These are phyloP conservation scores for Mimachlamys varia DNA, from an alignment of 2,888 invertebrate genomes.

Conservation along the genomic window DNA sequence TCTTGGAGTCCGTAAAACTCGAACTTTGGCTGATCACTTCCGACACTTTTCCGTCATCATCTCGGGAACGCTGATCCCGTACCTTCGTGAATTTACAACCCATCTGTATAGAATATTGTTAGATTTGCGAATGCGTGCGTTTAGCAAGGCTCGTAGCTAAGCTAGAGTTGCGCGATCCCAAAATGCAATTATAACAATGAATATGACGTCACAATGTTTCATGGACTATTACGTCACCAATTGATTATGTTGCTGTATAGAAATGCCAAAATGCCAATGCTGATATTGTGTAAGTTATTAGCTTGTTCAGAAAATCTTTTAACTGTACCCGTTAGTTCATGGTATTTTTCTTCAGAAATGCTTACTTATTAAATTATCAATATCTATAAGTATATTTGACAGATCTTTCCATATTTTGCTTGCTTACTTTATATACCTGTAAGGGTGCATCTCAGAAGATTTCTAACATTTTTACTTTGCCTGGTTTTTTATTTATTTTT, in stretches of 20 bases:
- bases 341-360: too few species aligned
- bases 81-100: constrained; percentile 7
- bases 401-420: too few species aligned
- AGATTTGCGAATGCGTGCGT: background rate
- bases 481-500: too few species aligned
- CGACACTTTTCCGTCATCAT: background rate
- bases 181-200: constrained; percentile 29
- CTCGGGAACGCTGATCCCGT: background rate
- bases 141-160: background rate
- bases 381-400: too few species aligned
- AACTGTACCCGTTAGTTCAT: too few species aligned
- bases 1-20: constrained; percentile 10
- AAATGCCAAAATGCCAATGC: too few species aligned
- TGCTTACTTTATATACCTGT: too few species aligned
- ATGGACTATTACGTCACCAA: background rate
- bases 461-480: too few species aligned
- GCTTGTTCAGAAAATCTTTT: too few species aligned
- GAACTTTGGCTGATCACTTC: constrained; percentile 28
- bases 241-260: background rate
- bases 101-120: background rate
- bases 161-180: constrained; percentile 22
- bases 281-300: too few species aligned
- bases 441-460: too few species aligned
- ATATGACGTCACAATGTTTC: constrained; percentile 14
- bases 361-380: too few species aligned